Evolutionary conservation across 2,113 vertebrate genomes (phyloP).

Genomic region (Mesoclemmys tuberculata): DNA sequence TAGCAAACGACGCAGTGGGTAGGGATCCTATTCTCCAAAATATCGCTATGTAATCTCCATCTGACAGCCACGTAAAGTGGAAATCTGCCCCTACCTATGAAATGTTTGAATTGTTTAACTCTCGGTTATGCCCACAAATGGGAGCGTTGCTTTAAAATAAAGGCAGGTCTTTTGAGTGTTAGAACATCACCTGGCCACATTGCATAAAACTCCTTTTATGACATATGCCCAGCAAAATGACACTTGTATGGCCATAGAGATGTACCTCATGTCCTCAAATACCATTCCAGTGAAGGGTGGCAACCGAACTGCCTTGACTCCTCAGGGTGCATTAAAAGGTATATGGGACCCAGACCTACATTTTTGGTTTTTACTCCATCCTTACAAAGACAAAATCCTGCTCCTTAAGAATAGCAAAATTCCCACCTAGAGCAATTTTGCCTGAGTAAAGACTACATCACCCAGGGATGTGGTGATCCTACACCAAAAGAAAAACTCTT

Average conservation of each 20-base stretch:
- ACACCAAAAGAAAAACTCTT: not conserved
- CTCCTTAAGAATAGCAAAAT: not conserved
- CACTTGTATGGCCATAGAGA: not conserved
- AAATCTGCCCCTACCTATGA: not conserved
- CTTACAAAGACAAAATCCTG: not conserved
- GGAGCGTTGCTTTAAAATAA: not conserved
- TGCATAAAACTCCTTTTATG: not conserved
- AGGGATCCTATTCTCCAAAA: not conserved
- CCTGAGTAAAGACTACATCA: rapidly evolving
- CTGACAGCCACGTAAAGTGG: not conserved
- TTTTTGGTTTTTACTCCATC: not conserved
- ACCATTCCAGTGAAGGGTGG: rapidly evolving
- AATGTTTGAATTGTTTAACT: not conserved
- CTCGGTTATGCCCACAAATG: not conserved
- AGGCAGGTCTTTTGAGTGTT: not conserved
- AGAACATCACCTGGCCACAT: not conserved
- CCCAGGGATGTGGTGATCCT: not conserved
- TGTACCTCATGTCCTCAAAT: rapidly evolving
- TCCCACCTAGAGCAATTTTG: not conserved
- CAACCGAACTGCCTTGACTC: rapidly evolving
- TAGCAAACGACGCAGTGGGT: not conserved
- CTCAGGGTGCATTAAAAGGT: not conserved
- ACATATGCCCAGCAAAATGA: rapidly evolving
- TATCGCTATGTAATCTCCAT: not conserved
- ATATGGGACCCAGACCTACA: not conserved